A percentile compares a stretch with the other conserved stretches of the same genome.
Evolutionary conservation across 2,888 invertebrate species (phyloP).

Genomic region (Diaphora mendica): DNA sequence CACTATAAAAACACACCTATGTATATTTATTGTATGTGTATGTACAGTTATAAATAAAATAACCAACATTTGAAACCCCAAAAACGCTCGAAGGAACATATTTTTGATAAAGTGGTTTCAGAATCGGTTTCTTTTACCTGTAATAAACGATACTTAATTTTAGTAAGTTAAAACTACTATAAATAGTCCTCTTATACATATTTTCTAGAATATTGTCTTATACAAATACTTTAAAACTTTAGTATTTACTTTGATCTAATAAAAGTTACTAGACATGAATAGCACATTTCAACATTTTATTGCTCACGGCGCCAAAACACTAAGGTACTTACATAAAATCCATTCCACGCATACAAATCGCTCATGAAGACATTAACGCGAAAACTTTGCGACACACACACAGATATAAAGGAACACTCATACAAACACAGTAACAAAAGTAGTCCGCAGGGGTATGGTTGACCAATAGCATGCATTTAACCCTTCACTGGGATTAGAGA

Average conservation of each 20-base stretch:
- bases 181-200: neutral
- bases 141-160: neutral
- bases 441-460: conserved; percentile 68
- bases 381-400: conserved; percentile 50
- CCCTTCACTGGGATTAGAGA: conserved; percentile 80
- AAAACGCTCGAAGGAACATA: too few species aligned
- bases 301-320: conserved; percentile 24
- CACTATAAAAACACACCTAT: too few species aligned
- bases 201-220: neutral
- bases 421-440: conserved; percentile 38
- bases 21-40: too few species aligned
- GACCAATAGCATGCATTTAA: conserved; percentile 85
- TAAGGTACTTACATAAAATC: conserved; percentile 25
- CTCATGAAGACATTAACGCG: conserved; percentile 37
- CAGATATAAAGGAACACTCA: conserved; percentile 29
- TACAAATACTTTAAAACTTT: neutral
- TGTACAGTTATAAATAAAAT: too few species aligned
- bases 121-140: neutral
- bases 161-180: neutral
- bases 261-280: conserved; percentile 18
- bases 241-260: conserved; percentile 17
- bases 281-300: conserved; percentile 16
- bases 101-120: too few species aligned
- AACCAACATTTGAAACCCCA: too few species aligned
- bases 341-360: conserved; percentile 44